Percentiles rank a stretch among this genome's conserved stretches.
These are phyloP conservation scores for Falco biarmicus DNA, from an alignment of 2,797 vertebrate genomes.

Conservation along the genomic window DNA sequence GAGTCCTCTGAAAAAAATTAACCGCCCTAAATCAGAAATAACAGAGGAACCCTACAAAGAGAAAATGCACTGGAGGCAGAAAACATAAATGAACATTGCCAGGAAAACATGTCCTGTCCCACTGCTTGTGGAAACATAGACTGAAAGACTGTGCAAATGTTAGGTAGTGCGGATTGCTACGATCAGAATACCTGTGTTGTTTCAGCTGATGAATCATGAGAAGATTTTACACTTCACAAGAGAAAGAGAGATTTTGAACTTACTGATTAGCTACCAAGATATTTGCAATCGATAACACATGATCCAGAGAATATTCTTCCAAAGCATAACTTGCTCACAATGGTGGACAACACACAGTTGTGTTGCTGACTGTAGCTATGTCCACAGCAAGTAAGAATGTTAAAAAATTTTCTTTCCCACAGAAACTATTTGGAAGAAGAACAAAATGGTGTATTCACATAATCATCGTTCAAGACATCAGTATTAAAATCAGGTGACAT, in stretches of 20 bases:
- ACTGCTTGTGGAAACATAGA: background rate
- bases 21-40: background rate
- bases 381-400: background rate
- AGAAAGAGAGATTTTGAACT: background rate
- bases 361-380: background rate
- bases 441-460: background rate
- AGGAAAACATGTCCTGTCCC: background rate
- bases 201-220: background rate
- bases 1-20: background rate
- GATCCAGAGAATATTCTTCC: background rate
- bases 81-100: background rate
- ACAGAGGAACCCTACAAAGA: background rate
- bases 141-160: background rate
- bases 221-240: background rate
- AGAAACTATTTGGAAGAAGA: background rate
- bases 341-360: background rate
- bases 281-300: background rate
- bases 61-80: background rate
- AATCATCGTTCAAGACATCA: background rate
- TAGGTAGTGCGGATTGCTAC: rapidly evolving
- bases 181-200: background rate
- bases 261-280: background rate
- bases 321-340: background rate
- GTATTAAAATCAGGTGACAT: background rate
- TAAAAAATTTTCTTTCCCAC: background rate